Evolutionary conservation across 2,113 vertebrate species (phyloP), one percentile per base, ranked within the genome.

Genomic region (Brachypteracias leptosomus): DNA sequence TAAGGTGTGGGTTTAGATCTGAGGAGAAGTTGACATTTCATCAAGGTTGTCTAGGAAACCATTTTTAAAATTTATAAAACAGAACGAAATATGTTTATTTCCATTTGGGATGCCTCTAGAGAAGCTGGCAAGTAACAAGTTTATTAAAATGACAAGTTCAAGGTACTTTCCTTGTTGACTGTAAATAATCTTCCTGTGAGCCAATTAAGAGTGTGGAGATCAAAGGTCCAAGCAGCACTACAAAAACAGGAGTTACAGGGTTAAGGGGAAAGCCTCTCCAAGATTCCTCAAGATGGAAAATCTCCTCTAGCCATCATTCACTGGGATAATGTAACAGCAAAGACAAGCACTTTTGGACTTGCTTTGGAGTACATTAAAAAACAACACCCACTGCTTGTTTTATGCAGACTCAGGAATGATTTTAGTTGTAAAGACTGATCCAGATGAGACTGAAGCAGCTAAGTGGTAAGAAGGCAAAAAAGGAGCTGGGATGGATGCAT

Each of bases 21-120:
- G 75, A 76, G 78, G 82, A 84, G 94, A 97, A 91, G 85, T 40
- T 97, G 96, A 81, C 91, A 96, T 95, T 97, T 97, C 93, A 97
- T 94, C 94, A 95, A 96, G 90, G 91, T 95, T 97, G 96, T 98
- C 96, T 97, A 97, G 96, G 96, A 98, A 98, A 97, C 91, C 61
- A 96, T 96, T 96, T 85, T 11, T 73, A 77, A 97, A 94, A 91
- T 13, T 74, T 92, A 86, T 90, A 85, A 95, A 90, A 77, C 78
- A 96, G 97, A 97, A 96, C 15, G 28, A 94, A 93, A 95, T 40
- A 92, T 88, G 33, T 66, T 80, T 94, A 94, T 96, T 95, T 95
- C 88, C 72, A 90, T 28, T 62, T 96, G 90, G 91, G 90, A 97
- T 96, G 89, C 52, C 92, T 94, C 88, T 85, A 72, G 51, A 79